Evolutionary conservation across 2,888 invertebrate species (phyloP).

Genomic region (Pemphredon lugubris): DNA sequence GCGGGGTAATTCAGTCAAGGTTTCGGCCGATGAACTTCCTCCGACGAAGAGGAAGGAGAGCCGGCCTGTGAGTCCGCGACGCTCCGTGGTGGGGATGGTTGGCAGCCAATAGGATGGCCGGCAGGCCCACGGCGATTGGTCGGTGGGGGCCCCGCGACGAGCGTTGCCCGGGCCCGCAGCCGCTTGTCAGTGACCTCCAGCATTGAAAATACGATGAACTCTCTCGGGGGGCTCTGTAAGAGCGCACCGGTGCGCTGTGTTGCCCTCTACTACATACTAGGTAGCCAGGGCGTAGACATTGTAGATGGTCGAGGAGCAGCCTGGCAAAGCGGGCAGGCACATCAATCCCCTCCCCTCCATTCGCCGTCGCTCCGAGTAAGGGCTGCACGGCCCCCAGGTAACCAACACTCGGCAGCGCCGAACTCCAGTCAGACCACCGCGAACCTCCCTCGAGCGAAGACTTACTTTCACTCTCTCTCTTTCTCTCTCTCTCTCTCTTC

Average conservation of each 20-base stretch:
- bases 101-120: constrained; percentile 56
- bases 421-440: constrained; percentile 80
- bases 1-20: constrained; percentile 92
- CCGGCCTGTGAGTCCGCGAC: constrained; percentile 53
- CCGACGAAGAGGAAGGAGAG: constrained; percentile 69
- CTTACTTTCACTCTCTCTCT: constrained; percentile 80
- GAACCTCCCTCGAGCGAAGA: constrained; percentile 81
- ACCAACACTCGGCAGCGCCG: constrained; percentile 76
- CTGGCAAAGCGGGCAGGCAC: constrained; percentile 61
- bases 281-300: constrained; percentile 83
- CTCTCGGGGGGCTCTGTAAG: constrained; percentile 81
- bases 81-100: constrained; percentile 46
- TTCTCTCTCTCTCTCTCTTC: too few relatives aligned
- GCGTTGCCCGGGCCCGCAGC: constrained; percentile 80
- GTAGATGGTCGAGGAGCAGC: constrained; percentile 67
- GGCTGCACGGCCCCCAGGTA: constrained; percentile 78
- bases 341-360: constrained; percentile 68
- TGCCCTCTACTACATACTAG: constrained; percentile 78
- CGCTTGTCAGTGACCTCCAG: constrained; percentile 92
- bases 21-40: constrained; percentile 91
- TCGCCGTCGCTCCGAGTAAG: constrained; percentile 69
- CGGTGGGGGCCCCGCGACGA: constrained; percentile 71
- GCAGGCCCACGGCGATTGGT: constrained; percentile 72
- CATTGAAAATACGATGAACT: constrained; percentile 90
- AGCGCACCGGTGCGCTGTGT: constrained; percentile 80